Evolutionary conservation across 2,888 invertebrate species (phyloP), one percentile per base, ranked within the genome.

Genomic region (Sicus ferrugineus): DNA sequence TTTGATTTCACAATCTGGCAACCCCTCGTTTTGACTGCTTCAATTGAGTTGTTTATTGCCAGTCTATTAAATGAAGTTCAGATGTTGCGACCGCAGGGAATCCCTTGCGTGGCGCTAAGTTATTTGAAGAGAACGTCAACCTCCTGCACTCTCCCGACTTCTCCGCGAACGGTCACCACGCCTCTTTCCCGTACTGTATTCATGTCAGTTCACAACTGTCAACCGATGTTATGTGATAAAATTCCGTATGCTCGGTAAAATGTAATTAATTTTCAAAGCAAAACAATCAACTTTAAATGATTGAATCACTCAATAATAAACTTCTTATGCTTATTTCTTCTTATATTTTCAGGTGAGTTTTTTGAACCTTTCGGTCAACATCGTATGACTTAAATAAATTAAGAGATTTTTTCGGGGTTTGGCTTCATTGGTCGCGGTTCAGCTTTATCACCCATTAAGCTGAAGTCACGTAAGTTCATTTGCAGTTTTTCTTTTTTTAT

Each of bases 271-370:
- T 28, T 54, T 54, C 54, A 54, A 54, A 26, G 54, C 26, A 42
- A 42, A 2, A 4, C 26, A 23, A 28, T 42, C 16, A 42, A n/a
- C 5, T 1, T 7, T 42, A 14, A 42, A 16, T 11, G 31, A 34
- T 42, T 42, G 21, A 59, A 69, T 72, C 68, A 72, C 66, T 70
- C 70, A 72, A 64, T 50, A 52, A 63, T 54, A 70, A 30, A 62
- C 68, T 65, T 68, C 50, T 48, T 21, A 11, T 30, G 42, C 31
- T 28, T 34, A 28, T 46, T 23, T 3, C 5, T 42, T 38, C 5
- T 52, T 28, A 3, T 63, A 48, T 38, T 70, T 69, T 64, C 70
- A 72, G 72, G 70, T 72, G 54, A 72, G 70, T 70, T 31, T 61
- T 34, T 21, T 21, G 46, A 3, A 21, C 16, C 3, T 16, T n/a